These are phyloP conservation scores for Saccostrea glomerata DNA, from an alignment of 1,140 invertebrate genomes.

Conservation along the genomic window DNA sequence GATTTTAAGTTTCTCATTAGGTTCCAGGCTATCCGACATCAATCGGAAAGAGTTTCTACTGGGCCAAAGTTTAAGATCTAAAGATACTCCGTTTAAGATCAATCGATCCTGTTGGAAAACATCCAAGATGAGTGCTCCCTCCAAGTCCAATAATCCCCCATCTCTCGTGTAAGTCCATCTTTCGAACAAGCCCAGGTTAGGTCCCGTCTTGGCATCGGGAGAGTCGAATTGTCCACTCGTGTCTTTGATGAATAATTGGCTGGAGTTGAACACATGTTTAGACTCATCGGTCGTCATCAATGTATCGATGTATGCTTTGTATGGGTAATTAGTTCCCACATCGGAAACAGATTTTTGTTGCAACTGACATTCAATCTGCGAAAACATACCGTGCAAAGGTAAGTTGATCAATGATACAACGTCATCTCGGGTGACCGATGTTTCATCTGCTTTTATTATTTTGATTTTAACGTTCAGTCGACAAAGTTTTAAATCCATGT, in stretches of 20 bases:
- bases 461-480: background rate
- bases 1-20: background rate
- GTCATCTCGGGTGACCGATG: background rate
- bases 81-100: too few relatives aligned
- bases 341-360: slow-evolving; percentile 50
- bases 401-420: background rate
- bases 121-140: background rate
- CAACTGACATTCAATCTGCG: slow-evolving; percentile 30
- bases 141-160: background rate
- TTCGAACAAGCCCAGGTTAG: slow-evolving; percentile 34
- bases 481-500: slow-evolving; percentile 47
- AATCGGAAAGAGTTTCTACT: slow-evolving; percentile 35
- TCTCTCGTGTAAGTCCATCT: slow-evolving; percentile 11
- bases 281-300: background rate
- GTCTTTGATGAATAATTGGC: background rate
- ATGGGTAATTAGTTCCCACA: slow-evolving; percentile 42
- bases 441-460: background rate
- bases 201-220: slow-evolving; percentile 11
- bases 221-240: background rate
- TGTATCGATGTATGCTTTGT: slow-evolving; percentile 56
- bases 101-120: slow-evolving; percentile 18
- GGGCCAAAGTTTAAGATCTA: slow-evolving; percentile 34
- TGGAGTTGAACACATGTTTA: background rate
- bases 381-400: slow-evolving; percentile 41
- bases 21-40: background rate